Evolutionary conservation across 2,113 vertebrate species (phyloP), one percentile per base, ranked within the genome.

Genomic region (Eudyptes chrysolophus): DNA sequence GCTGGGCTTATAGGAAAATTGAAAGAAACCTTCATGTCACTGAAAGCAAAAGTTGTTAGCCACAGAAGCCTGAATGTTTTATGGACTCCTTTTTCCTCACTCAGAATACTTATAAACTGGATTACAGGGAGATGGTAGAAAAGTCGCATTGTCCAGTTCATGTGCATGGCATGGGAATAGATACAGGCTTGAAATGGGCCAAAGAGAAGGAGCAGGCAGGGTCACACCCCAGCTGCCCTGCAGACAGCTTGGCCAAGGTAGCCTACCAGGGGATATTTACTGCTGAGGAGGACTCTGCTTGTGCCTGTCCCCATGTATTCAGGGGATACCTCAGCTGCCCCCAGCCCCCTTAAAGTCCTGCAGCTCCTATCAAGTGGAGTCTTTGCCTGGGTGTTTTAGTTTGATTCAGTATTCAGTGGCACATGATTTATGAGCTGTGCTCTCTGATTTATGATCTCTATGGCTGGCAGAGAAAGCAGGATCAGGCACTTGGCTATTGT

Each of bases 401-500:
- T 85, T 61, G 81, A 69, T 69, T 94, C 54, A 49, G 29, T 80
- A 10, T 65, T 77, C 85, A 86, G 78, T 80, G 93, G 82, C 94
- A 93, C 48, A 52, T 90, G 84, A 90, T 80, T 80, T 81, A 88
- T 70, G 89, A 93, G 71, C 78, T 74, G 58, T 82, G 64, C 64
- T 92, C 25, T 34, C 66, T 95, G 95, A 84, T 84, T 96, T 97
- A 86, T 54, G 78, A 58, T 89, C 58, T 92, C 82, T 34, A 64
- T 42, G 78, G 51, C 62, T 97, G 96, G 92, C 95, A 95, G 36
- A 80, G 78, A 62, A 90, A 92, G 60, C 51, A 77, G 60, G 54
- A 96, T 85, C 87, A 97, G 96, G 75, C 93, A 95, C 58, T 93
- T 94, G 84, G 89, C 92, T 90, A 66, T 96, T 96, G 95, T 96